Evolutionary conservation across 2,797 vertebrate species (phyloP).

Genomic region (Euphonia xanthogaster): DNA sequence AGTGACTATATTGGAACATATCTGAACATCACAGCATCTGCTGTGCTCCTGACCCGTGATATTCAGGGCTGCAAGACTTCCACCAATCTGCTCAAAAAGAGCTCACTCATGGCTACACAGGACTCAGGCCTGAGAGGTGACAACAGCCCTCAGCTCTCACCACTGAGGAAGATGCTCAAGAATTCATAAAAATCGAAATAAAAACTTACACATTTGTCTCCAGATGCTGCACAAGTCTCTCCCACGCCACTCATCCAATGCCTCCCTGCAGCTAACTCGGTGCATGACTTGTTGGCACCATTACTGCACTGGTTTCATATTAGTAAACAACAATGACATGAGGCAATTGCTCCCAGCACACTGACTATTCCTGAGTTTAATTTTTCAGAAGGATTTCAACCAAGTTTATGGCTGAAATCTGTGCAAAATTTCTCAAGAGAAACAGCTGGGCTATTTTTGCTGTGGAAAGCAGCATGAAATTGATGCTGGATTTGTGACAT

Average conservation of each 20-base stretch:
- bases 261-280: neutral
- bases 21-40: constrained; percentile 16
- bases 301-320: neutral
- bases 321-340: neutral
- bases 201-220: neutral
- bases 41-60: neutral
- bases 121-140: neutral
- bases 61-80: neutral
- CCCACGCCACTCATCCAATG: fast-evolving
- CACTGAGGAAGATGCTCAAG: neutral
- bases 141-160: neutral
- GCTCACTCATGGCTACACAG: neutral
- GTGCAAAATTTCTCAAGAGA: neutral
- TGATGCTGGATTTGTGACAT: fast-evolving
- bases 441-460: neutral
- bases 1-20: neutral
- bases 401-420: neutral
- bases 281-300: too few relatives aligned
- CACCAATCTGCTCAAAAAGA: neutral
- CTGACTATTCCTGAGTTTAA: neutral
- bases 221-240: neutral
- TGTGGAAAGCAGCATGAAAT: neutral
- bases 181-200: neutral
- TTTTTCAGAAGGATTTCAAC: neutral
- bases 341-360: neutral